Conservation (phyloP, 2,797 vertebrate species). For the Gobio occitaniae region DNA sequence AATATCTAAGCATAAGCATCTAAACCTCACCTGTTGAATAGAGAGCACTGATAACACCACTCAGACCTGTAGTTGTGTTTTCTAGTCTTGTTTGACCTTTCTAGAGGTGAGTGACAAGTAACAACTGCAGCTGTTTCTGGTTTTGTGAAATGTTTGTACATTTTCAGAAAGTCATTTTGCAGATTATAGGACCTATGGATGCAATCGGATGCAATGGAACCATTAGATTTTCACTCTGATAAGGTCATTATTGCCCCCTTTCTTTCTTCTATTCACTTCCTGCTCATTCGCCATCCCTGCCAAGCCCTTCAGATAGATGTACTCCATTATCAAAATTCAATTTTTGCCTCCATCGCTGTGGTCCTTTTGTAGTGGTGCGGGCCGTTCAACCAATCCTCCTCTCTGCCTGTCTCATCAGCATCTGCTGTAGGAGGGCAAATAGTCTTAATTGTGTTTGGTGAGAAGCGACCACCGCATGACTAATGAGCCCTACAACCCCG, state of each 20-base stretch:
- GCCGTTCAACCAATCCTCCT: constrained; percentile 43
- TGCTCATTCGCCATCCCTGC: constrained; percentile 39
- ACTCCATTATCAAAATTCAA: constrained; percentile 64
- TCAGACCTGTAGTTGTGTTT: background rate
- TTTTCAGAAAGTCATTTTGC: background rate
- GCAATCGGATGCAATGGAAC: constrained; percentile 23
- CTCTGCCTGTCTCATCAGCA: constrained; percentile 58
- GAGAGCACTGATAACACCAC: constrained; percentile 10
- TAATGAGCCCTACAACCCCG: constrained; percentile 45
- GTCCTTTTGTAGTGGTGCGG: constrained; percentile 28
- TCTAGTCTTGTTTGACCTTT: constrained; percentile 27
- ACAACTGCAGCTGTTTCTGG: background rate
- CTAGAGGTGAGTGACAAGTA: background rate
- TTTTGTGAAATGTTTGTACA: constrained; percentile 16
- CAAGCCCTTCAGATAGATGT: constrained; percentile 59
- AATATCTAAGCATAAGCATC: background rate
- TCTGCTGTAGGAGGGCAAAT: constrained; percentile 59
- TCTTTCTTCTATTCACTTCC: constrained; percentile 29
- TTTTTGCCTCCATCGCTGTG: constrained; percentile 51
- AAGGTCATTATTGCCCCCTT: constrained; percentile 32
- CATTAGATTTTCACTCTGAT: constrained; percentile 26
- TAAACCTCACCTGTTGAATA: constrained; percentile 32
- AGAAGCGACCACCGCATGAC: constrained; percentile 47
- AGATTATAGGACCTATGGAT: background rate
- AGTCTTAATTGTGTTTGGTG: constrained; percentile 62